Evolutionary conservation across 1,140 invertebrate species (phyloP), one percentile per base, ranked within the genome.

Genomic region (Muscidifurax raptorellus): DNA sequence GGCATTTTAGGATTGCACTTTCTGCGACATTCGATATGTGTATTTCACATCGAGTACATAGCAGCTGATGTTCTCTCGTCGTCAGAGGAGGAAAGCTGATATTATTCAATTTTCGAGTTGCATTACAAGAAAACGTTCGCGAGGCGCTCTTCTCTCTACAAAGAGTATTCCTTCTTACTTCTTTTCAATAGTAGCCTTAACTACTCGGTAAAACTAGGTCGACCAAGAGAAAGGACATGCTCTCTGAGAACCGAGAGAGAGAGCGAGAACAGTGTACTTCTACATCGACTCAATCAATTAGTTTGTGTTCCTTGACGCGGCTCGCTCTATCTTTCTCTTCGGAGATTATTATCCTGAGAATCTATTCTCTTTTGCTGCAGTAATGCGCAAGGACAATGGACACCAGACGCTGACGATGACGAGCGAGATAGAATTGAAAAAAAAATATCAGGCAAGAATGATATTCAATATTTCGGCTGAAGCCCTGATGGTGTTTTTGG

Each of bases 101-200:
- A 69, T 69, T 30, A 69, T 69, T 69, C 27, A 28, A 69, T 69
- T 69, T 69, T 30, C 10, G 5, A 69, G 25, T 69, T 27, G 67
- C 15, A 69, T 69, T 69, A 69, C 67, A 10, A 18, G 27, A 30
- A 15, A 69, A 69, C 67, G 25, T 7, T 18, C 15, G 52, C 52
- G 18, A 52, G 47, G 12, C 47, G 44, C 44, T 47, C 44, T 47
- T 47, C 44, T 47, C 3, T 67, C n/a, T 7, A 67, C 64, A n/a
- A n/a, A n/a, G 7, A 69, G 28, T 69, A 27, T 69, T 69, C 67
- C 67, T 69, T 69, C 67, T 28, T 69, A 18, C 25, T 28, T 69
- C 67, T 69, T 69, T 69, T 69, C 67, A 69, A 69, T 69, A 28
- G 67, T 69, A 28, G 67, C 25, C 67, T 18, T 69, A 69, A 27